Evolutionary conservation across 2,888 invertebrate species (phyloP), one percentile per base, ranked within the genome.

Genomic region (Catocala fraxini): DNA sequence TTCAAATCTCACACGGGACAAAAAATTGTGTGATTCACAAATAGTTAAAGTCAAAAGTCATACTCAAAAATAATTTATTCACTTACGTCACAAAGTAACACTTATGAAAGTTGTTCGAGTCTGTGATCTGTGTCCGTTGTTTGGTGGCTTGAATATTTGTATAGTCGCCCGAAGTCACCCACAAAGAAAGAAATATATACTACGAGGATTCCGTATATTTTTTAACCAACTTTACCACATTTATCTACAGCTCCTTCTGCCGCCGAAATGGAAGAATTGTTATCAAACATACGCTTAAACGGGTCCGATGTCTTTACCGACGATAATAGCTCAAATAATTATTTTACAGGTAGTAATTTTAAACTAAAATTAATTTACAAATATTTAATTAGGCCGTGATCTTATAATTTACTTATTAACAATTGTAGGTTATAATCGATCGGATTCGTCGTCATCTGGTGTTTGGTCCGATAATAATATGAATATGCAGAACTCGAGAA

Each of bases 271-370:
- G 93, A 95, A 0, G 95, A 95, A 4, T 84, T 93, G 33, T 83
- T 94, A 83, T 88, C 93, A 77, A 95, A 95, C 63, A 92, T 95
- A 59, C 90, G 93, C 7, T 80, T 91, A 49, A 95, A 91, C 61
- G 93, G 92, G 12, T 84, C 89, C 0, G 95, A 95, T 55, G 82
- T 86, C 12, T 61, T 86, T 46, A 89, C 83, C 54, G 89, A 89
- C 33, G 89, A 89, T 13, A 68, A 80, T 46, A 76, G 60, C 59
- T 53, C 82, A 0, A 81, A 82, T 15, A 88, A 85, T 63, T 88
- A 82, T 70, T 87, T 78, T 51, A 73, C 83, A 76, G 87, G 89
- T 86, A 80, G 89, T 86, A 80, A 79, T 6, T 39, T 47, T n/a
- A 52, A 6, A 6, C 35, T 35, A 35, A 39, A 39, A 39, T 9